These are phyloP conservation scores for Gymnocheta viridis DNA, from an alignment of 2,888 invertebrate genomes.

Conservation along the genomic window DNA sequence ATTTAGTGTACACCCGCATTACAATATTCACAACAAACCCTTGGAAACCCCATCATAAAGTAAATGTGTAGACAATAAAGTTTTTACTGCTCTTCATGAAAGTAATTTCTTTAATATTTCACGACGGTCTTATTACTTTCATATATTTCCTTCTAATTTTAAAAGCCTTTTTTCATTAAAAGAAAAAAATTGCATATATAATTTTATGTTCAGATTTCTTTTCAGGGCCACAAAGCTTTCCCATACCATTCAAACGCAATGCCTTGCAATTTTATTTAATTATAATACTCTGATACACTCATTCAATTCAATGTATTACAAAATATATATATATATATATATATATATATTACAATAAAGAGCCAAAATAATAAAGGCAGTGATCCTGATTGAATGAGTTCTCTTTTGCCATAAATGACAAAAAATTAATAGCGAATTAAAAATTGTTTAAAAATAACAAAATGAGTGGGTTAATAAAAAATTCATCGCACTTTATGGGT, in stretches of 20 bases:
- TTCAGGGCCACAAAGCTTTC: background rate
- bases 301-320: background rate
- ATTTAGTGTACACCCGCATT: too few relatives aligned
- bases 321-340: background rate
- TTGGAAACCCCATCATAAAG: too few relatives aligned
- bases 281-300: background rate
- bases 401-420: background rate
- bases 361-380: background rate
- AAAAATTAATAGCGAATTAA: background rate
- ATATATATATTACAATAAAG: background rate
- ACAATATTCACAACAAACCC: too few relatives aligned
- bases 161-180: too few relatives aligned
- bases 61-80: too few relatives aligned
- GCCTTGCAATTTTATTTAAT: background rate
- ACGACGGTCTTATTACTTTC: too few relatives aligned
- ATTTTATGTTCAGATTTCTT: background rate
- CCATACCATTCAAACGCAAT: background rate
- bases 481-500: background rate
- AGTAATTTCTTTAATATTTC: too few relatives aligned
- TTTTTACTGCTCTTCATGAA: too few relatives aligned
- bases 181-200: too few relatives aligned
- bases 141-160: too few relatives aligned
- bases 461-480: slow-evolving; percentile 31
- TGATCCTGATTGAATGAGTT: slow-evolving; percentile 44
- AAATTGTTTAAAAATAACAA: slow-evolving; percentile 20